Base-by-base conservation (phyloP, 2,888 invertebrate genomes). In the Eulithis testata region DNA sequence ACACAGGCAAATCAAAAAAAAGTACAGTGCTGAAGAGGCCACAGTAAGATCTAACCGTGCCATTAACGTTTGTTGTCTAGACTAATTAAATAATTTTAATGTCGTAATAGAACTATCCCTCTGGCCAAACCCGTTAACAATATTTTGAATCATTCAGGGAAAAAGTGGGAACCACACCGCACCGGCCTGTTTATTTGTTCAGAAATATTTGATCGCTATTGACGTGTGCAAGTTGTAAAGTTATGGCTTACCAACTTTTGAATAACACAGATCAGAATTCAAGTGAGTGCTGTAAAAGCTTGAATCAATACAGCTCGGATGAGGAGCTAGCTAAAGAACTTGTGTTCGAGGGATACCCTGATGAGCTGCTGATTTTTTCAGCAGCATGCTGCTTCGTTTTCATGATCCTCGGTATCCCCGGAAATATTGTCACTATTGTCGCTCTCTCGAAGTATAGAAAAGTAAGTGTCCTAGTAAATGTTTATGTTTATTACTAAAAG, bases 391-490 rank as follows among this genome's bases (percentile, higher is more conserved):
- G 60, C 40, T 11, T 58, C 2, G 83, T 95, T 21, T 95, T 95
- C 83, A 94, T 95, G 83, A 84, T 95, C 69, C 85, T 96, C 65
- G 96, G 96, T 9, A 94, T 96, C 43, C 95, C 95, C 4, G 96
- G 96, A 11, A 96, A 96, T 81, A 87, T 95, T 60, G 93, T 96
- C 75, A 96, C 96, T 63, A 94, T 96, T 66, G 85, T 94, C 11
- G 95, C 96, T 0, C 87, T 96, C 12, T 94, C 94, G 47, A 90
- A 94, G 47, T 95, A 95, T 72, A 95, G 94, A 86, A 95, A 71
- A 68, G 73, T 71, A 62, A 62, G 56, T 56, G 12, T 21, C 6
- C 4, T 4, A 7, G 12, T 47, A 9, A 7, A 21, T 49, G 4
- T 21, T 21, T 49, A 21, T 49, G 4, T 21, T 21, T 49, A 14